Base-by-base conservation (phyloP, 2,888 invertebrate genomes). In the Proisotoma minuta region DNA sequence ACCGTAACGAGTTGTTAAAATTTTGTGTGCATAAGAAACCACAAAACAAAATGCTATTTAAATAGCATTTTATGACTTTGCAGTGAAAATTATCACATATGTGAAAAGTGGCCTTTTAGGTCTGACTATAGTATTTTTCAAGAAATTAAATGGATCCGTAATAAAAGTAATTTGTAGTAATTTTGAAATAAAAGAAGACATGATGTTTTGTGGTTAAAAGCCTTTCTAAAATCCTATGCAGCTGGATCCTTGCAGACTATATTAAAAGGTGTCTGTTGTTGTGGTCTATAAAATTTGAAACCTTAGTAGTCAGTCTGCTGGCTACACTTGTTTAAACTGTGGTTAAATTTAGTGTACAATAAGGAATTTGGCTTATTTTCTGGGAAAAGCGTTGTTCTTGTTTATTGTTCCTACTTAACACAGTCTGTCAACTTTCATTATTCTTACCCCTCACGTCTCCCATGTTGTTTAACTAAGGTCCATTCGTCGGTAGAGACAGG, bases 81-180 rank as follows among this genome's bases (percentile, higher is more conserved):
- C 10, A 43, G 43, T 43, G 43, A 43, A 43, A 43, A 43, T n/a
- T n/a, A 43, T 43, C 43, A 43, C 43, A 43, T 43, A 43, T 18
- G 43, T 43, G 43, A 43, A 43, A 43, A 43, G 43, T 43, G 4
- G 20, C 43, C 43, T 43, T 18, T 4, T 43, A n/a, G n/a, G n/a
- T n/a, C n/a, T n/a, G n/a, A n/a, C n/a, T n/a, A n/a, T n/a, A 4
- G 51, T 51, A 26, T 43, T 18, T 5, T 8, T 24, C 4, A 3
- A 3, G 49, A 34, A 43, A 56, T 56, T 56, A 56, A 56, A 56
- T 56, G 43, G 56, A 56, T 40, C 43, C 56, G 26, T 10, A 15
- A 56, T 56, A 47, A 54, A 47, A 56, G 43, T 56, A 56, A 43
- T 56, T 56, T 56, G 56, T 56, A 56, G 43, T 39, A 56, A 56